Evolutionary conservation across 1,140 invertebrate species (phyloP).

Genomic region (Orchesella cincta): DNA sequence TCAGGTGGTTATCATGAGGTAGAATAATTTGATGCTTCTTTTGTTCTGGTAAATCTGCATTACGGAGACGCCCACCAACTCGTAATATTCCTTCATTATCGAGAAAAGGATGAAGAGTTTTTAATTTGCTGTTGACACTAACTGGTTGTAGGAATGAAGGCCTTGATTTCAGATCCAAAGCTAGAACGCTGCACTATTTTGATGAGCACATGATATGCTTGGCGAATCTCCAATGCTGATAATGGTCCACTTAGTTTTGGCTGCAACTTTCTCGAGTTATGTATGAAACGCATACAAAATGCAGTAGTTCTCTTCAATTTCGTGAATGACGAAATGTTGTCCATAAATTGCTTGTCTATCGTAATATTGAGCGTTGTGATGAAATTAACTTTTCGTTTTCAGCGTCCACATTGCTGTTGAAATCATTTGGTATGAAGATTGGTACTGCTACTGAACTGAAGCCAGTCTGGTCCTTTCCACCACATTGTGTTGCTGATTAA

Average conservation of each 20-base stretch:
- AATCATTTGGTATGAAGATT: neutral
- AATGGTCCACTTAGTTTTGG: neutral
- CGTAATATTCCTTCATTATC: conserved; percentile 54
- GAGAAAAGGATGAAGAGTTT: conserved; percentile 53
- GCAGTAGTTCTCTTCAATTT: neutral
- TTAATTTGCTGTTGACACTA: neutral
- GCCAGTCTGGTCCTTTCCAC: conserved; percentile 22
- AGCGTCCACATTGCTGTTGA: neutral
- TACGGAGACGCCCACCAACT: conserved; percentile 49
- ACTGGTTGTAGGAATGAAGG: neutral
- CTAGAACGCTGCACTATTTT: neutral
- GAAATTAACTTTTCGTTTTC: neutral
- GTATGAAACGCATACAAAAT: neutral
- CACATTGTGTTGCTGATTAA: neutral
- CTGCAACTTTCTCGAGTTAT: neutral
- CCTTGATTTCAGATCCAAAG: neutral
- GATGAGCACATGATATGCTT: neutral
- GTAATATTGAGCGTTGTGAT: no score
- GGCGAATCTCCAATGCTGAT: neutral
- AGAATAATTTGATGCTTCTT: conserved; percentile 34
- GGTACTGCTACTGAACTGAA: neutral
- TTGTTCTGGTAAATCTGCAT: neutral
- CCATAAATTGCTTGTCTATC: neutral
- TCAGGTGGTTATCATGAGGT: neutral
- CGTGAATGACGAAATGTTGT: neutral